Conservation (phyloP, 2,113 vertebrate genomes). For the Toxostoma redivivum region DNA sequence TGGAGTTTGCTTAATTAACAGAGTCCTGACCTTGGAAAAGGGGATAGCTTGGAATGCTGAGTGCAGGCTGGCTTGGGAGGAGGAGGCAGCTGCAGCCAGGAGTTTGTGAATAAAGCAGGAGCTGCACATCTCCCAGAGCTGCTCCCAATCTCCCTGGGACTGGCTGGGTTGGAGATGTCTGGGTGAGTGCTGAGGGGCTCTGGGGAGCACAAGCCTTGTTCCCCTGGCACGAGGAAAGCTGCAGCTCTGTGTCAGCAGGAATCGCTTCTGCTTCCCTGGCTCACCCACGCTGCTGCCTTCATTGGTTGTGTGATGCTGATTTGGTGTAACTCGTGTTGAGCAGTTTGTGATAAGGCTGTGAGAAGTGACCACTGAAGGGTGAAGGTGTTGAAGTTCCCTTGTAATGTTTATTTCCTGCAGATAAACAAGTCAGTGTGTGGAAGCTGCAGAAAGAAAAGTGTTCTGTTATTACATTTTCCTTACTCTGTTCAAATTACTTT, state of each 20-base stretch:
- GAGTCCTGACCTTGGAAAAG: neutral
- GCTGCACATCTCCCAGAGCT: neutral
- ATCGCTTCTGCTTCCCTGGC: neutral
- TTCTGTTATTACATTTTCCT: neutral
- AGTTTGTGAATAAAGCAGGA: neutral
- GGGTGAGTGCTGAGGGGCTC: neutral
- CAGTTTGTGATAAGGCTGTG: neutral
- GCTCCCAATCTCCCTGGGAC: neutral
- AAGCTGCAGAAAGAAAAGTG: neutral
- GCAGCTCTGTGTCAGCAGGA: neutral
- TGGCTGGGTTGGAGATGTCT: neutral
- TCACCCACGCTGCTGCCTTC: neutral
- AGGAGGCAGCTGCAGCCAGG: neutral
- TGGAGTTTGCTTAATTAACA: neutral
- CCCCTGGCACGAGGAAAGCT: rapidly evolving
- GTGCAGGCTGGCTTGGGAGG: neutral
- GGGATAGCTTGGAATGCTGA: neutral
- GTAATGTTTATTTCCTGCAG: neutral
- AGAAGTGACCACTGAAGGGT: neutral
- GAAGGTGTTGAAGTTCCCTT: neutral
- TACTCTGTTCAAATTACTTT: neutral
- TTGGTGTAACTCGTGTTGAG: neutral
- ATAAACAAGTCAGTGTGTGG: neutral
- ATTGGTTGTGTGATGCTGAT: neutral
- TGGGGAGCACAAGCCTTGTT: neutral